These are phyloP conservation scores for Hartigia nigra DNA, from an alignment of 2,888 invertebrate genomes.

Conservation along the genomic window DNA sequence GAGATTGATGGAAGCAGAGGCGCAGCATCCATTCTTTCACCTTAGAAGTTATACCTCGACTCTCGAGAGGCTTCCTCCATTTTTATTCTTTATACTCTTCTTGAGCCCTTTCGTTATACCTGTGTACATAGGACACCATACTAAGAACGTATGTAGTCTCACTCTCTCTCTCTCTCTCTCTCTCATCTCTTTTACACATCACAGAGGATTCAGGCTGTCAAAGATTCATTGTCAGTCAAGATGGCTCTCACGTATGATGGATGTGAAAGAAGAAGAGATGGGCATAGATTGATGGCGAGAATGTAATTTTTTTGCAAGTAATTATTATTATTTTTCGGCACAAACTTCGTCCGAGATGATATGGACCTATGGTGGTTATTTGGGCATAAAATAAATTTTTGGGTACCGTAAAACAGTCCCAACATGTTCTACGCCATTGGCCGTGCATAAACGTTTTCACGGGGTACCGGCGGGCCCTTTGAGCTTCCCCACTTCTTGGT, in stretches of 20 bases:
- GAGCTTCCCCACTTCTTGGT: constrained; percentile 49
- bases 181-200: too few relatives aligned
- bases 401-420: constrained; percentile 22
- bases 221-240: background rate
- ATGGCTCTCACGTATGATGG: background rate
- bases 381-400: background rate
- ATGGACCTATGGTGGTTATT: background rate
- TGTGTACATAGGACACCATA: background rate
- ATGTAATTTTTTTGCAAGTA: background rate
- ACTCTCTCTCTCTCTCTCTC: too few relatives aligned
- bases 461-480: constrained; percentile 57
- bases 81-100: background rate
- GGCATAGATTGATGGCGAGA: background rate
- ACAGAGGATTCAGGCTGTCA: background rate
- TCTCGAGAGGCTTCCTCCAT: background rate
- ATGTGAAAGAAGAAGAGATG: background rate
- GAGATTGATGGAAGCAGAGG: constrained; percentile 62
- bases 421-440: constrained; percentile 53
- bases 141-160: background rate
- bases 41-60: background rate
- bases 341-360: background rate
- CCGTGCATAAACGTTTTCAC: constrained; percentile 61
- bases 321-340: background rate
- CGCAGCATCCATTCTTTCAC: constrained; percentile 33
- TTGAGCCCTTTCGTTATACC: background rate